Percentiles rank a stretch among this genome's conserved stretches.
Evolutionary conservation across 92 coral and sea anemone species (phyloP).

Genomic region (Chrysogorgia sp.): DNA sequence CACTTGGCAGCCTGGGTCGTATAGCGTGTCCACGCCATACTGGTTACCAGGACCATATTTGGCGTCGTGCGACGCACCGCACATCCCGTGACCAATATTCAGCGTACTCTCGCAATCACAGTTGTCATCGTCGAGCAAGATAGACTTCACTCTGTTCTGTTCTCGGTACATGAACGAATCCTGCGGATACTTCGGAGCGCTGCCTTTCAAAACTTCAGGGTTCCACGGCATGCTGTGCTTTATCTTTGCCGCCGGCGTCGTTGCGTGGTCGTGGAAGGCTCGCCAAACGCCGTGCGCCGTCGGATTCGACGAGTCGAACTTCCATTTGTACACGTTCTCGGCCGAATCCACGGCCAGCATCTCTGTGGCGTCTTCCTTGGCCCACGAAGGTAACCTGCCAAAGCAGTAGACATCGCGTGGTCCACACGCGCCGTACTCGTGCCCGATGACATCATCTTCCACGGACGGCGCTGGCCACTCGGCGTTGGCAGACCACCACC

Average conservation of each 20-base stretch:
- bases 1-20: conserved; percentile 65
- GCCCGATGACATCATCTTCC: conserved; percentile 65
- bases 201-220: conserved; percentile 67
- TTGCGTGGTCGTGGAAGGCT: conserved; percentile 73
- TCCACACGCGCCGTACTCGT: conserved; percentile 65
- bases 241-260: conserved; percentile 58
- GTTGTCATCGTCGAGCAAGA: conserved; percentile 75
- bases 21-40: conserved; percentile 73
- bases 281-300: conserved; percentile 76
- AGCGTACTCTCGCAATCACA: conserved; percentile 69
- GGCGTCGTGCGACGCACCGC: conserved; percentile 53
- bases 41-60: conserved; percentile 61
- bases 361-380: conserved; percentile 68
- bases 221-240: conserved; percentile 59
- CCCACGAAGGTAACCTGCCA: conserved; percentile 80
- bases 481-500: conserved; percentile 81
- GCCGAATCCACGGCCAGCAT: conserved; percentile 71
- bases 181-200: conserved; percentile 52
- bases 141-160: conserved; percentile 73
- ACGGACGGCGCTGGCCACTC: conserved; percentile 53
- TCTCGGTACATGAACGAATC: conserved; percentile 75
- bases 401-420: conserved; percentile 69
- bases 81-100: conserved; percentile 77
- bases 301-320: conserved; percentile 63
- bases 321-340: conserved; percentile 68